These are phyloP conservation scores for Ichneumoninae sp. DNA, from an alignment of 2,888 invertebrate species.

Conservation along the genomic window DNA sequence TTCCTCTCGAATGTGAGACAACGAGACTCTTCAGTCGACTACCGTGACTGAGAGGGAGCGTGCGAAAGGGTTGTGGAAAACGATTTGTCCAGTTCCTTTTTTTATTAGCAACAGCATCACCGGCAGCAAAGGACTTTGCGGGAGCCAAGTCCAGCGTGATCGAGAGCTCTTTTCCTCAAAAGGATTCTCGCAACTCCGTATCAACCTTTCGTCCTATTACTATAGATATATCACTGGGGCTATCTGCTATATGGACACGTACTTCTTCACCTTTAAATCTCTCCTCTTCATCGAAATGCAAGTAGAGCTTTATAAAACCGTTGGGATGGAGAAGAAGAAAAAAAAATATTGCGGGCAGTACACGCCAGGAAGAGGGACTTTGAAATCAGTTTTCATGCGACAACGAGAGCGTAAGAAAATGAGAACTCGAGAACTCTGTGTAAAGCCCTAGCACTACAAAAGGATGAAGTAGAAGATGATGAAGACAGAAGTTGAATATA, in stretches of 20 bases:
- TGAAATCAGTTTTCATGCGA: not conserved
- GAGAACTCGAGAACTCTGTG: not conserved
- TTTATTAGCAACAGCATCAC: constrained; percentile 43
- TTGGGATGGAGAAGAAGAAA: not conserved
- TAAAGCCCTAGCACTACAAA: not conserved
- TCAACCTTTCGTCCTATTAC: not conserved
- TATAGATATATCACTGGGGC: not conserved
- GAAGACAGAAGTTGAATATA: not conserved
- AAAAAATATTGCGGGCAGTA: too few species aligned
- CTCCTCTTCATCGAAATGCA: constrained; percentile 30
- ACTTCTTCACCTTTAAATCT: not conserved
- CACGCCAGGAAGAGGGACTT: not conserved
- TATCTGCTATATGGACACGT: constrained; percentile 4
- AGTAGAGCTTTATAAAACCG: not conserved
- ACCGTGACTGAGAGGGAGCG: constrained; percentile 31
- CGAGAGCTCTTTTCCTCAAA: constrained; percentile 53
- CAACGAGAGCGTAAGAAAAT: not conserved
- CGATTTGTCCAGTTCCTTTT: constrained; percentile 50
- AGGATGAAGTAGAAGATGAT: not conserved
- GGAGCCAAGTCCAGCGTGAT: constrained; percentile 52
- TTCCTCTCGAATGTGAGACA: constrained; percentile 25
- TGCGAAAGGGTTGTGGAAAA: constrained; percentile 31
- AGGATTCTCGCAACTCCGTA: constrained; percentile 18
- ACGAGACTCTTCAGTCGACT: constrained; percentile 52
- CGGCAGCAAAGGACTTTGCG: constrained; percentile 50